phyloP scores from a whole-genome alignment of 92 coral and sea anemone species.

The Metridium senile region DNA sequence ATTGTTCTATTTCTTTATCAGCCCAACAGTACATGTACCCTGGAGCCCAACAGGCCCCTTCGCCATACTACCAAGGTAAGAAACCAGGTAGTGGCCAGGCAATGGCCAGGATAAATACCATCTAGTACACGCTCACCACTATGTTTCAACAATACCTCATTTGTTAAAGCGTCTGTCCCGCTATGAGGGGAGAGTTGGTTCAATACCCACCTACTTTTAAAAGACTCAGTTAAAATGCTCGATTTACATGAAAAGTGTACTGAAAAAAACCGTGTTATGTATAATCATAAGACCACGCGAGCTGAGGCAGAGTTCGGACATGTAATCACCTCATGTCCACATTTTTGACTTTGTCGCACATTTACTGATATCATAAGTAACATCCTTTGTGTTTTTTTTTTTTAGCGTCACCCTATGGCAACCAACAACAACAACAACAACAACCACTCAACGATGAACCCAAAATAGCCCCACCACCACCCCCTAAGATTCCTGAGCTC shows the following conservation, averaged over 20 bases:
- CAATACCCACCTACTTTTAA: too few species aligned
- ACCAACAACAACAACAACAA: conserved; percentile 9
- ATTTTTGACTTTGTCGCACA: too few species aligned
- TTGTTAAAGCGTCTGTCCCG: too few species aligned
- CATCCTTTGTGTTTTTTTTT: too few species aligned
- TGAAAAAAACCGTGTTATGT: too few species aligned
- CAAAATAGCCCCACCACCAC: conserved; percentile 23
- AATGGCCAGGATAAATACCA: background rate
- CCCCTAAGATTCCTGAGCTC: conserved; percentile 54
- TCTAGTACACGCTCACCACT: background rate
- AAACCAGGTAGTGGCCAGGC: background rate
- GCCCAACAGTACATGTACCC: conserved; percentile 49
- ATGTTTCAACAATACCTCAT: background rate
- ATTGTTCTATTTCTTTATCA: background rate
- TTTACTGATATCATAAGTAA: too few species aligned
- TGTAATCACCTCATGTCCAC: too few species aligned
- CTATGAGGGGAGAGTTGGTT: too few species aligned
- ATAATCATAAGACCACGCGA: too few species aligned
- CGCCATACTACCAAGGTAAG: conserved; percentile 44
- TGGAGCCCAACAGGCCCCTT: conserved; percentile 45
- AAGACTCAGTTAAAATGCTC: too few species aligned
- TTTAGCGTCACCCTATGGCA: background rate
- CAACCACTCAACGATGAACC: conserved; percentile 5
- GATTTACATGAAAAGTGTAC: too few species aligned
- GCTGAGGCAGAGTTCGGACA: too few species aligned